Evolutionary conservation across 2,888 invertebrate species (phyloP).

Genomic region (Pyralis farinalis): DNA sequence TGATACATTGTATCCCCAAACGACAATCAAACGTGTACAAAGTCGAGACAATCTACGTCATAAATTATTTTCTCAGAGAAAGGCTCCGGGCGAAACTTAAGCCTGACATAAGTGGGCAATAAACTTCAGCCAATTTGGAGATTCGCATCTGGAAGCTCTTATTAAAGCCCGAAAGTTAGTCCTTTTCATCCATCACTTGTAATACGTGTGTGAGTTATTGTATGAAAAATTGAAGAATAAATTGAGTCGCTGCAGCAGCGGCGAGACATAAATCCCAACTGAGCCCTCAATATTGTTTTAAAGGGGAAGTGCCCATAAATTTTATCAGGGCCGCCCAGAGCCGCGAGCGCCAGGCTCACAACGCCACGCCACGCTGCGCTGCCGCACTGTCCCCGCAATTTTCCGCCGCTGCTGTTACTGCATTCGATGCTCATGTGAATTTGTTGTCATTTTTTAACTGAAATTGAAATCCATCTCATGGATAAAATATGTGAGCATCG

Average conservation of each 20-base stretch:
- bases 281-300: constrained; percentile 83
- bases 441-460: constrained; percentile 48
- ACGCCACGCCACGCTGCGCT: constrained; percentile 20
- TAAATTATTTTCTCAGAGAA: constrained; percentile 77
- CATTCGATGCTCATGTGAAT: constrained; percentile 61
- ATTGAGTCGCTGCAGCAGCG: constrained; percentile 81
- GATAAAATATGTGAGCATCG: constrained; percentile 27
- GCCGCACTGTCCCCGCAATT: constrained; percentile 14
- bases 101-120: constrained; percentile 81
- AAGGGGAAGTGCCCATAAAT: constrained; percentile 82
- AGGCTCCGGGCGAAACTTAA: constrained; percentile 78
- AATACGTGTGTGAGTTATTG: constrained; percentile 82
- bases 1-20: constrained; percentile 39
- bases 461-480: constrained; percentile 51
- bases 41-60: constrained; percentile 73
- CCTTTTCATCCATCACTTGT: constrained; percentile 81
- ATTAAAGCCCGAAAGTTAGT: constrained; percentile 82
- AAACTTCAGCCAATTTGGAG: constrained; percentile 81
- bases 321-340: constrained; percentile 77
- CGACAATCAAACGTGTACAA: constrained; percentile 67
- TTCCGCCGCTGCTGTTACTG: constrained; percentile 42
- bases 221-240: constrained; percentile 82
- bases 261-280: constrained; percentile 81
- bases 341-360: constrained; percentile 38
- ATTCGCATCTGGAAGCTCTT: constrained; percentile 81